These are phyloP conservation scores for Propithecus coquereli DNA, from an alignment of 2,113 vertebrate genomes.

Conservation along the genomic window DNA sequence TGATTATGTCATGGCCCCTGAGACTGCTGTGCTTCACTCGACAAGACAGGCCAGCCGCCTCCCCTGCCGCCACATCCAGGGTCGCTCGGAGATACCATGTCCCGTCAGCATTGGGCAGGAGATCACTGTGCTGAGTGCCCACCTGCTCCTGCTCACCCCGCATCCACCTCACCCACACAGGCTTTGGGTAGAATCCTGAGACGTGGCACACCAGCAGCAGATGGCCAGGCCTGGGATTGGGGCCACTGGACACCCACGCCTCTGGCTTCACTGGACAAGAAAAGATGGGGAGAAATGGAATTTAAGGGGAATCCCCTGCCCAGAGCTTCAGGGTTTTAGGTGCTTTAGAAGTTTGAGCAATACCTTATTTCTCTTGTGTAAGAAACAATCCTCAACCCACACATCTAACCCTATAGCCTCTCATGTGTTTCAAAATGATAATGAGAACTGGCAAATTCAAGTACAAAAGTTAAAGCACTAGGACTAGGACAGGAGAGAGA, in stretches of 20 bases:
- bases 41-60: neutral
- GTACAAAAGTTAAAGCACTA: neutral
- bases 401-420: neutral
- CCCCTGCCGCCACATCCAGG: neutral
- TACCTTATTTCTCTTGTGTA: neutral
- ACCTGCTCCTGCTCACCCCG: neutral
- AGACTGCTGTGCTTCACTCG: constrained; percentile 59
- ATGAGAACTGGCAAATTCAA: neutral
- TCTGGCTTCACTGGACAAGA: constrained; percentile 25
- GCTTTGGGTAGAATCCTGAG: constrained; percentile 54
- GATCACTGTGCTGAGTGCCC: neutral
- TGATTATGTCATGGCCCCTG: constrained; percentile 26
- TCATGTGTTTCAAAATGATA: neutral
- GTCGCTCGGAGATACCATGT: constrained; percentile 48
- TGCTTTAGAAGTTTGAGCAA: neutral
- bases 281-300: neutral
- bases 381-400: neutral
- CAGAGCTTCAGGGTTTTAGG: neutral
- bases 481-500: neutral
- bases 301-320: neutral
- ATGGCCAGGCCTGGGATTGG: neutral
- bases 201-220: constrained; percentile 51
- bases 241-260: constrained; percentile 18
- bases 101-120: constrained; percentile 29
- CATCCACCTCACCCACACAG: constrained; percentile 51